Conservation (phyloP, 2,888 invertebrate genomes). For the Globia sparganii region DNA sequence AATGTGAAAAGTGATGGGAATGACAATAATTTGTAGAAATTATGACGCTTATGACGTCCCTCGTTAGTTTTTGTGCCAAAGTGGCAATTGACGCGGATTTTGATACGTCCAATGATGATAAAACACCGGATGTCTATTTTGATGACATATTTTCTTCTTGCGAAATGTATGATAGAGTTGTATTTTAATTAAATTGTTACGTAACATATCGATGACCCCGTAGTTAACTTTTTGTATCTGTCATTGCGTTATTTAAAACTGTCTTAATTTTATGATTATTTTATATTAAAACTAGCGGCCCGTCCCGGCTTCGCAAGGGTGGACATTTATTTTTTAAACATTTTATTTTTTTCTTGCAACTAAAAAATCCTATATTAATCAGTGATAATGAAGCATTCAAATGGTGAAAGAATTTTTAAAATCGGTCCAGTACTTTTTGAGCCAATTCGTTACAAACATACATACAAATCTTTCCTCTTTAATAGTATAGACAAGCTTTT, state of each 20-base stretch:
- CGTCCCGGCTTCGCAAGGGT: no score
- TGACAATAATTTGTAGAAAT: conserved; percentile 60
- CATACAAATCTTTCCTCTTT: no score
- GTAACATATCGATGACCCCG: conserved; percentile 44
- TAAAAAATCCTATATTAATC: no score
- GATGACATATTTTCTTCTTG: conserved; percentile 40
- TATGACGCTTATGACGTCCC: conserved; percentile 51
- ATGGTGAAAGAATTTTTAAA: no score
- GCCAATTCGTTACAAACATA: no score
- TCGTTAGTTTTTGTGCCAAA: conserved; percentile 58
- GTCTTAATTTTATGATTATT: neutral
- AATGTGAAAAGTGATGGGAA: conserved; percentile 58
- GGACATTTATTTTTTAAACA: no score
- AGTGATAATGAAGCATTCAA: no score
- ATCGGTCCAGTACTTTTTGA: no score
- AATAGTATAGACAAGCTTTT: no score
- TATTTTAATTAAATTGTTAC: conserved; percentile 30
- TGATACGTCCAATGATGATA: conserved; percentile 49
- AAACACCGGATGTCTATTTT: conserved; percentile 53
- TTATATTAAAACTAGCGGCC: neutral
- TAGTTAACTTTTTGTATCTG: neutral
- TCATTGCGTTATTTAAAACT: neutral
- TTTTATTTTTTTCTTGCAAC: no score
- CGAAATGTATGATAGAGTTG: conserved; percentile 24
- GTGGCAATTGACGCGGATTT: conserved; percentile 51